Evolutionary conservation across 2,113 vertebrate species (phyloP), one percentile per base, ranked within the genome.

Genomic region (Scopus umbretta): DNA sequence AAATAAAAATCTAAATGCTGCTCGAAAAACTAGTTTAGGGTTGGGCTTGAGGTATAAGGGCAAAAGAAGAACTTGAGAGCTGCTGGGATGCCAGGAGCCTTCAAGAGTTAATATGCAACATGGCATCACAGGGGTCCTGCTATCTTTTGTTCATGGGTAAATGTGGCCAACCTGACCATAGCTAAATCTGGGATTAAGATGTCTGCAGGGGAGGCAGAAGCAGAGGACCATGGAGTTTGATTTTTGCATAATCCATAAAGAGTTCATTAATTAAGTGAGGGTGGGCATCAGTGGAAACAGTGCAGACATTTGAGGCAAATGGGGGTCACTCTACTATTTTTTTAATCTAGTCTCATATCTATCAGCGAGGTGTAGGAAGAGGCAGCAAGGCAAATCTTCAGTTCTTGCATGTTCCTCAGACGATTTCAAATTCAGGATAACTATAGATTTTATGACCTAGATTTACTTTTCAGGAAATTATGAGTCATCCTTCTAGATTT

Each of bases 381-480:
- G 8, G 21, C 6, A 36, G 16, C 12, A 78, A 90, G 36, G 49
- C 15, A 73, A 70, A 49, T 52, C 29, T 86, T 75, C 29, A 42
- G 29, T 38, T 55, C 49, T 68, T 73, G 38, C 23, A 50, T 29
- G 80, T 47, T 81, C 53, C 52, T 90, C 52, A 72, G 68, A 72
- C 63, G 22, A 56, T 86, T 89, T 65, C 49, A 76, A 38, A 76
- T 73, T 91, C 59, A 76, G 53, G 26, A 26, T 61, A 71, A 80
- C 67, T 55, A 56, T 7, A 75, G 63, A 52, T 22, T 89, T 91
- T 85, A 81, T 49, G 42, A 73, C 42, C 59, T 88, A 79, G 47
- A 79, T 79, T 90, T 85, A 90, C 74, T 87, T 93, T 93, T 93
- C 52, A 88, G 70, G 81, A 96, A 93, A 81, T 70, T 53, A 70